A percentile compares a stretch with the other conserved stretches of the same genome.
phyloP scores from a whole-genome alignment of 2,797 vertebrate species.

The Rhinophrynus dorsalis region DNA sequence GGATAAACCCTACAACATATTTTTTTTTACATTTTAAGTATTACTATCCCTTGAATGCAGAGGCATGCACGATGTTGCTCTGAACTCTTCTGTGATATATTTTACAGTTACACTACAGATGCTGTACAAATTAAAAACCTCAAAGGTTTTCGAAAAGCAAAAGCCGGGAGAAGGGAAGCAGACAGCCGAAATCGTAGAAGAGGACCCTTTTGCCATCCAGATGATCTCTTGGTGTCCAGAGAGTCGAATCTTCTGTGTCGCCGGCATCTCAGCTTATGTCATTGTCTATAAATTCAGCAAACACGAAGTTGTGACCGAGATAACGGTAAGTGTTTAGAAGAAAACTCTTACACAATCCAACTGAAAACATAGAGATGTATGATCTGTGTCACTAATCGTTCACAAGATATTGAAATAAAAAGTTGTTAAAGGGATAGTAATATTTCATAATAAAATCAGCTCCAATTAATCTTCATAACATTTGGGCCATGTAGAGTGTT shows the following conservation, averaged over 20 bases:
- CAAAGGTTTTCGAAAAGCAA: constrained; percentile 94
- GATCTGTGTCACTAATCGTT: too few relatives aligned
- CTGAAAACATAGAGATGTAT: too few relatives aligned
- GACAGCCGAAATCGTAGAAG: constrained; percentile 83
- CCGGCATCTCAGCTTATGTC: constrained; percentile 90
- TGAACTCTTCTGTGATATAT: constrained; percentile 53
- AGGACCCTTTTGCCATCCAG: constrained; percentile 93
- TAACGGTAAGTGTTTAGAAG: constrained; percentile 81
- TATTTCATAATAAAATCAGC: too few relatives aligned
- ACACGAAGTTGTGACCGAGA: constrained; percentile 87
- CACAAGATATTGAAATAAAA: too few relatives aligned
- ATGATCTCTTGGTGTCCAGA: constrained; percentile 97
- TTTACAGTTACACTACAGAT: constrained; percentile 94
- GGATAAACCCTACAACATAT: too few relatives aligned
- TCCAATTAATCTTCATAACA: too few relatives aligned
- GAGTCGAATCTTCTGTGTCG: constrained; percentile 92
- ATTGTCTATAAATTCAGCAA: constrained; percentile 94
- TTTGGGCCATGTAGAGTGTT: too few relatives aligned
- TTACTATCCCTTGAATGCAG: too few relatives aligned
- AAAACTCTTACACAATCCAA: too few relatives aligned
- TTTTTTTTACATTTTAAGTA: too few relatives aligned
- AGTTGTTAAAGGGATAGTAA: too few relatives aligned
- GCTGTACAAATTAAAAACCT: constrained; percentile 96
- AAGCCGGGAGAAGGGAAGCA: constrained; percentile 80
- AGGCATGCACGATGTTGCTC: too few relatives aligned